Conservation (phyloP, 2,888 invertebrate species). For the Mimumesa dahlbomi region DNA sequence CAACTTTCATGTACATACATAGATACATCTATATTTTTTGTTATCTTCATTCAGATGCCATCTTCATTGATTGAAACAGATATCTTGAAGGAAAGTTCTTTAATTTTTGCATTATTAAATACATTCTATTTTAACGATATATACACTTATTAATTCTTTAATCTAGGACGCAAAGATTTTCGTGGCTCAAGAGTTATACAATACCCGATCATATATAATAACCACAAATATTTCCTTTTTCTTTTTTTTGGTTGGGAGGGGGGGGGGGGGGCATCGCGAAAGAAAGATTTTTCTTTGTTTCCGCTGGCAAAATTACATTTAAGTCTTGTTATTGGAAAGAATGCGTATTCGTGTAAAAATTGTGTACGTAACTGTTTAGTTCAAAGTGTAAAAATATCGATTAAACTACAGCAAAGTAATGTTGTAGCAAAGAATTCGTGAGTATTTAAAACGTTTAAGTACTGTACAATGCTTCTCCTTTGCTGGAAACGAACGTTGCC, state of each 20-base stretch:
- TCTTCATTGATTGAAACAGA: slow-evolving; percentile 29
- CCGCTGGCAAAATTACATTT: slow-evolving; percentile 29
- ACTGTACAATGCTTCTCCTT: slow-evolving; percentile 49
- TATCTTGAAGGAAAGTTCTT: slow-evolving; percentile 43
- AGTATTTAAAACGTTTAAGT: slow-evolving; percentile 55
- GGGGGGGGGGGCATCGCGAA: slow-evolving; percentile 24
- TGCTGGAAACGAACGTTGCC: slow-evolving; percentile 17
- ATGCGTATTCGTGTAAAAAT: slow-evolving; percentile 35
- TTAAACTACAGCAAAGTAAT: slow-evolving; percentile 39
- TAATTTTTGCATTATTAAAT: slow-evolving; percentile 67
- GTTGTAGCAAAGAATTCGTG: slow-evolving; percentile 39
- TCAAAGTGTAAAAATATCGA: slow-evolving; percentile 53
- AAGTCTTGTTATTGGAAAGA: slow-evolving; percentile 31
- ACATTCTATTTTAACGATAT: slow-evolving; percentile 76
- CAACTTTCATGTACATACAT: too few relatives aligned
- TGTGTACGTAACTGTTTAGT: slow-evolving; percentile 33
- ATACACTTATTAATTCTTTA: slow-evolving; percentile 73
- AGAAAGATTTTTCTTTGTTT: slow-evolving; percentile 4
- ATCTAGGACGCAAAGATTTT: slow-evolving; percentile 67
- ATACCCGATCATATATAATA: slow-evolving; percentile 30
- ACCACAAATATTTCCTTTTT: slow-evolving; percentile 30
- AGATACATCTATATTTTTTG: too few relatives aligned
- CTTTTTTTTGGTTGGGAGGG: too few relatives aligned
- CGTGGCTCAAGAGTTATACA: slow-evolving; percentile 51
- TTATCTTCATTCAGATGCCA: background rate